A percentile compares a stretch with the other conserved stretches of the same genome.
phyloP scores from a whole-genome alignment of 2,113 vertebrate species.

The Tylochromis polylepis region DNA sequence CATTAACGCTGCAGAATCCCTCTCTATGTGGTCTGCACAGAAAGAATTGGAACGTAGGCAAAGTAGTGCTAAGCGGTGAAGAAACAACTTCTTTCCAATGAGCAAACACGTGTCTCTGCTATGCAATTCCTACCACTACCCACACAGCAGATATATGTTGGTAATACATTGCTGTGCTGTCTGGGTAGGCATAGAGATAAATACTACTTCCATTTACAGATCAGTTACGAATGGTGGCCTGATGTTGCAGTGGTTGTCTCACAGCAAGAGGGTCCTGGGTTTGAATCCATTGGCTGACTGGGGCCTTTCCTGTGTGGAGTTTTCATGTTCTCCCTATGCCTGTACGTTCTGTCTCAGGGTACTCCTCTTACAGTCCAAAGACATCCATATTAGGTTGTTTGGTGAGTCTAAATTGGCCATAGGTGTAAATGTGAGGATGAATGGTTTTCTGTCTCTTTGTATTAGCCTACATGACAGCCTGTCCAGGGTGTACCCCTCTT shows the following conservation, averaged over 20 bases:
- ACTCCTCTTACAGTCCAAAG: neutral
- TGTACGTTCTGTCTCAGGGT: neutral
- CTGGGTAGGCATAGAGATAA: neutral
- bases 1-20: neutral
- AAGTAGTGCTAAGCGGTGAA: neutral
- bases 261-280: neutral
- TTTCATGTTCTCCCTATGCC: neutral
- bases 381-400: neutral
- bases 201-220: neutral
- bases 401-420: neutral
- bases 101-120: neutral
- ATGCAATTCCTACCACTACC: neutral
- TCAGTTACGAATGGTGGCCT: neutral
- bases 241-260: neutral
- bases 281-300: neutral
- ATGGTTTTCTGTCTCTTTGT: neutral
- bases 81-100: neutral
- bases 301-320: neutral
- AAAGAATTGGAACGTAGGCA: neutral
- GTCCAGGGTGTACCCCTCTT: neutral
- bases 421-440: neutral
- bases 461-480: neutral
- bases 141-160: neutral
- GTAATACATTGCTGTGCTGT: neutral
- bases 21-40: neutral